Percentiles rank a stretch among this genome's conserved stretches.
These are phyloP conservation scores for Orchesellides sinensis DNA, from an alignment of 2,888 invertebrate genomes.

Conservation along the genomic window DNA sequence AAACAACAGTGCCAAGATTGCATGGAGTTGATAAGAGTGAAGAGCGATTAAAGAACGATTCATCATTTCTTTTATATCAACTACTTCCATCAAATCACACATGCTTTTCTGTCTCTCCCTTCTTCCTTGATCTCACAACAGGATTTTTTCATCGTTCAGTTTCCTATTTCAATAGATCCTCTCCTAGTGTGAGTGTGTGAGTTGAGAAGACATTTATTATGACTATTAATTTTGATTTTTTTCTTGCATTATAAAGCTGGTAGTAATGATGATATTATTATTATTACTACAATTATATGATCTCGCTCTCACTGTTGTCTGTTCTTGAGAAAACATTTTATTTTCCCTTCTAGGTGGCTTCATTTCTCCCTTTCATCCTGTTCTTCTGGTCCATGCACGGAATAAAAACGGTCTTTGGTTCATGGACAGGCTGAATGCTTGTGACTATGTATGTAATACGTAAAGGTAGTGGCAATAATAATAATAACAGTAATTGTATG, in stretches of 20 bases:
- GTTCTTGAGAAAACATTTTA: constrained; percentile 42
- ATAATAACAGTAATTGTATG: constrained; percentile 41
- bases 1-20: constrained; percentile 62
- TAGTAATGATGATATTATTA: constrained; percentile 29
- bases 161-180: constrained; percentile 10
- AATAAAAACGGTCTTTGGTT: neutral
- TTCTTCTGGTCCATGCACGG: neutral
- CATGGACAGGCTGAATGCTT: neutral
- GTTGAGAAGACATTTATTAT: constrained; percentile 40
- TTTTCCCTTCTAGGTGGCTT: constrained; percentile 33
- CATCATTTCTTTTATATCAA: constrained; percentile 66
- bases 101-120: neutral
- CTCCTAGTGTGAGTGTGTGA: constrained; percentile 11
- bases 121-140: constrained; percentile 3
- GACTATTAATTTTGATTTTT: constrained; percentile 43
- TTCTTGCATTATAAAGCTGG: constrained; percentile 18
- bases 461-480: constrained; percentile 11
- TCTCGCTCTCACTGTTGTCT: constrained; percentile 25
- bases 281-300: constrained; percentile 45
- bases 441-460: neutral
- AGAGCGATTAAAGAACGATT: constrained; percentile 72
- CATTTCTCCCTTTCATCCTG: neutral
- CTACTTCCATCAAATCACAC: constrained; percentile 23
- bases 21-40: constrained; percentile 68
- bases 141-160: neutral